Evolutionary conservation across 2,888 invertebrate genomes (phyloP), one percentile per base, ranked within the genome.

Genomic region (Pseudolycoriella hygida): DNA sequence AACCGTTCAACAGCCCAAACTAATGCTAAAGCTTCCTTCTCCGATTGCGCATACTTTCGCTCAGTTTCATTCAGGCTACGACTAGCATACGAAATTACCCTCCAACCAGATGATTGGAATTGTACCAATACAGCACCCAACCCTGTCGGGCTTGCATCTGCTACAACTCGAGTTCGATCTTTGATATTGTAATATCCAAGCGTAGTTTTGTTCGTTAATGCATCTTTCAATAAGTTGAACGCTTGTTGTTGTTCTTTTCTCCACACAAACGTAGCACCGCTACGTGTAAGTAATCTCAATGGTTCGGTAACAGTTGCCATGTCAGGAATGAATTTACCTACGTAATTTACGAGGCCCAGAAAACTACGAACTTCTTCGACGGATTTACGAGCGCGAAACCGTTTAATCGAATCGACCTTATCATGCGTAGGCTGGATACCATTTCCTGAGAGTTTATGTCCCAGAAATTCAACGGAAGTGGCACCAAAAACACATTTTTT

Each of bases 1-100:
- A 67, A 68, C 44, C 55, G 53, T 45, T 59, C 56, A 3, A 62
- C 54, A 3, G 58, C 61, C 52, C 55, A 48, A 59, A 61, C 52
- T 3, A 61, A 48, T 12, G 56, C 55, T 5, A 61, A 50, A n/a
- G n/a, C n/a, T n/a, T n/a, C n/a, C n/a, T n/a, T n/a, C n/a, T n/a
- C n/a, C n/a, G n/a, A n/a, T n/a, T n/a, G n/a, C n/a, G n/a, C n/a
- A n/a, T n/a, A n/a, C n/a, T n/a, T n/a, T n/a, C n/a, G n/a, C n/a
- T n/a, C n/a, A n/a, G n/a, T n/a, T n/a, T n/a, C n/a, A n/a, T n/a
- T n/a, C n/a, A n/a, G n/a, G n/a, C n/a, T n/a, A n/a, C n/a, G n/a
- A n/a, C n/a, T n/a, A n/a, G n/a, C n/a, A n/a, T n/a, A n/a, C n/a
- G n/a, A n/a, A n/a, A 64, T 55, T 43, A 56, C 52, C 46, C 53